Conservation (phyloP, 2,888 invertebrate species). For the Steinernema scapterisci region DNA sequence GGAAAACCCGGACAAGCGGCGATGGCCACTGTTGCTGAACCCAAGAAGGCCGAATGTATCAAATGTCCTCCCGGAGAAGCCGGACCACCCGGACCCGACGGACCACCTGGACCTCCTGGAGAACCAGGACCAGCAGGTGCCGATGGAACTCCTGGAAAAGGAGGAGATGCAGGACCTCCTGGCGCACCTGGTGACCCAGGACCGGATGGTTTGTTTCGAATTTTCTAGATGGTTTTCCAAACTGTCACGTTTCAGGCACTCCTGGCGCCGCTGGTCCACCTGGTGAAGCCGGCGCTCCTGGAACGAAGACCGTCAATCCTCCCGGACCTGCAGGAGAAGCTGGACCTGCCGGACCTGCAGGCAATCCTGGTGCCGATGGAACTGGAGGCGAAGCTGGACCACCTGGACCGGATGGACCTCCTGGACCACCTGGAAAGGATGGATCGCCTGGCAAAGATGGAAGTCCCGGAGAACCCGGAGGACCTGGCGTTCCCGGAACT, state of each 20-base stretch:
- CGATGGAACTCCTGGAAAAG: background rate
- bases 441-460: constrained; percentile 29
- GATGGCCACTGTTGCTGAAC: background rate
- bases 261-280: background rate
- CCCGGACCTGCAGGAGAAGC: background rate
- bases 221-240: too few species aligned
- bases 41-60: background rate
- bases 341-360: constrained; percentile 3
- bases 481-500: constrained; percentile 1
- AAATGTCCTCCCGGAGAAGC: background rate
- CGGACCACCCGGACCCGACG: background rate
- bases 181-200: background rate
- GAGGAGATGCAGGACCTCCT: background rate
- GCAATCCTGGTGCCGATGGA: background rate
- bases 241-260: background rate
- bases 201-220: background rate
- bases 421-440: constrained; percentile 37
- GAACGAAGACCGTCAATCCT: background rate
- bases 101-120: constrained; percentile 22
- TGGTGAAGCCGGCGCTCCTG: background rate
- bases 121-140: background rate
- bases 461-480: constrained; percentile 4
- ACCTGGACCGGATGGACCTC: constrained; percentile 37
- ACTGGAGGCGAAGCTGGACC: constrained; percentile 17
- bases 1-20: background rate